phyloP scores from a whole-genome alignment of 2,797 vertebrate genomes.

The Enteromius fasciolatus region DNA sequence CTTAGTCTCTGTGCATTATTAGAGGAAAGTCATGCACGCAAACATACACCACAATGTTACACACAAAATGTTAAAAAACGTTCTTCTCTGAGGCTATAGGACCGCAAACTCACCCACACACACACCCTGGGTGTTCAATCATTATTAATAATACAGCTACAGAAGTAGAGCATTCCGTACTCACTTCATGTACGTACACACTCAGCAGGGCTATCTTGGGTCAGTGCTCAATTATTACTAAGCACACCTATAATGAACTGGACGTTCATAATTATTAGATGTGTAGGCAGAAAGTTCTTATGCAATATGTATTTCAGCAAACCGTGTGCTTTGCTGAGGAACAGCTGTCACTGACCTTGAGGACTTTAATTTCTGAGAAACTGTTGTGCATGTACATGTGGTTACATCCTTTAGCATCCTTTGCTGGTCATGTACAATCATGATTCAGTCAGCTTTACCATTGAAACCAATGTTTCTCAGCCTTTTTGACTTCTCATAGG shows the following conservation, averaged over 20 bases:
- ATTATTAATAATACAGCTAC: constrained; percentile 30
- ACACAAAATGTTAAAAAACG: background rate
- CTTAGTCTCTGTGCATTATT: background rate
- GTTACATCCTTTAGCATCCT: constrained; percentile 3
- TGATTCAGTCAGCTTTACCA: background rate
- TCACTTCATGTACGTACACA: constrained; percentile 11
- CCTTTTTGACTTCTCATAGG: background rate
- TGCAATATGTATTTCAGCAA: constrained; percentile 6
- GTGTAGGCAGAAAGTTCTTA: background rate
- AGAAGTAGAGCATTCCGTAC: background rate
- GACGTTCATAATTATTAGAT: constrained; percentile 11
- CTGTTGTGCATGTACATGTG: background rate
- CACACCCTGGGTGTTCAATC: background rate
- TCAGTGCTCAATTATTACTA: constrained; percentile 9
- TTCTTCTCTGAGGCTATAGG: background rate
- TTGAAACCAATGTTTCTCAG: background rate
- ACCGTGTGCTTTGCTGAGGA: constrained; percentile 14
- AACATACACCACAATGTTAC: background rate
- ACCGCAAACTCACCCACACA: background rate
- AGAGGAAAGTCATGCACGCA: background rate
- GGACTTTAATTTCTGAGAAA: background rate
- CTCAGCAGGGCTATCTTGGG: background rate
- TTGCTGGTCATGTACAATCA: background rate
- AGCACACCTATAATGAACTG: constrained; percentile 1
- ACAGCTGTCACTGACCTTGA: background rate